Evolutionary conservation across 1,140 invertebrate genomes (phyloP), one percentile per base, ranked within the genome.

Genomic region (Marisa cornuarietis): DNA sequence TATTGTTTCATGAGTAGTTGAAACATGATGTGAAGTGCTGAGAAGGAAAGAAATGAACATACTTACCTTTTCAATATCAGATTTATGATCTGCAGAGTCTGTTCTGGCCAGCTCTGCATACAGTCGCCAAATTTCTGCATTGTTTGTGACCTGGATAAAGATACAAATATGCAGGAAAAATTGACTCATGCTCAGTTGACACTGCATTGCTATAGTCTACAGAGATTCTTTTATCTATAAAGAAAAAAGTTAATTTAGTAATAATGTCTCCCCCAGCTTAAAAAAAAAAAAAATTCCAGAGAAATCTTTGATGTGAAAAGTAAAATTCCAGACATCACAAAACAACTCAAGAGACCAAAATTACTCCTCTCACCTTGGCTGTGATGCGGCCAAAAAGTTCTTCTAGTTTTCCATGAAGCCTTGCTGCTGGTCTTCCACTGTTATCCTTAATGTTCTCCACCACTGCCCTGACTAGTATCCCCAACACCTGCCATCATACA

Each of bases 371-470:
- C 81, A 90, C 89, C 85, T 90, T 88, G 16, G 90, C 91, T 42
- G 96, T 96, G 49, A 98, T 93, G 80, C 95, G 93, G 3, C 96
- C 96, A 88, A 98, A 94, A 49, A 98, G 92, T 87, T 96, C 93
- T 26, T 95, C 90, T 0, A 94, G 90, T 85, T 94, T 93, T 83
- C 94, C 93, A 77, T 85, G 87, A 14, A 92, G 87, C 24, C 91
- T 92, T 66, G 90, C 90, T 9, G 92, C 85, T 78, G 92, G 87
- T 76, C 92, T 91, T 7, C 93, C 93, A 73, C 93, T 89, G 9
- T 92, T 89, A 86, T 95, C 94, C 14, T 90, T 87, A 42, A 93
- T 88, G 82, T 95, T 92, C 63, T 95, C 91, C 11, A 93, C 85
- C 49, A 98, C 93, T 22, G 94, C 95, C 82, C 93, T 93, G 0